A percentile compares a stretch with the other conserved stretches of the same genome.
These are phyloP conservation scores for Carcharodon carcharias DNA, from an alignment of 2,797 vertebrate species.

Conservation along the genomic window DNA sequence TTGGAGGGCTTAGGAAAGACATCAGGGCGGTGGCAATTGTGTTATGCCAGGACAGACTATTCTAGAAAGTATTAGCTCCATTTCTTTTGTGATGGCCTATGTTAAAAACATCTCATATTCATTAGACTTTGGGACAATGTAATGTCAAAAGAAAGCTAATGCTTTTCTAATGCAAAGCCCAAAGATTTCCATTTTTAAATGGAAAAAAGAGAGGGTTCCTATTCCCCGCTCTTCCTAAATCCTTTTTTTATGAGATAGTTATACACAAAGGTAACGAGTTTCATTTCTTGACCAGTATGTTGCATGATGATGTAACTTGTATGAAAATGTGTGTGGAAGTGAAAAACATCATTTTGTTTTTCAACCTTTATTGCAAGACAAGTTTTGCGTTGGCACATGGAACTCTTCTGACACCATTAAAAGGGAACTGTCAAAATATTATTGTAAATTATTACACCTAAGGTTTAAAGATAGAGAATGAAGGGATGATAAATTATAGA, in stretches of 20 bases:
- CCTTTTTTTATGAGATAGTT: background rate
- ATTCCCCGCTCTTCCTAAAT: background rate
- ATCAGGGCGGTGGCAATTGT: background rate
- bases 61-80: background rate
- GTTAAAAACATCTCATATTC: background rate
- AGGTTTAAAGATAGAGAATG: background rate
- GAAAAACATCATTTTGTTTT: background rate
- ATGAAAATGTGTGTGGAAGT: background rate
- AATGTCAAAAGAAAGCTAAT: background rate
- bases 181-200: background rate
- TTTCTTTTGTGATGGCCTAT: background rate
- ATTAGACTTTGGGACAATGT: background rate
- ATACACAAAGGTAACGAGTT: background rate
- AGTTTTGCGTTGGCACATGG: background rate
- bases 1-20: background rate
- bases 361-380: too few species aligned
- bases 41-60: too few species aligned
- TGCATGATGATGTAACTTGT: background rate
- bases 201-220: background rate
- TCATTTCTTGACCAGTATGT: background rate
- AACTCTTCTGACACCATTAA: background rate
- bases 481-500: background rate
- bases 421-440: background rate
- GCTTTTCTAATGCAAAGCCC: background rate
- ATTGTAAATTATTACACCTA: background rate